Conservation (phyloP, 2,888 invertebrate genomes). For the Agonopterix heracliana region DNA sequence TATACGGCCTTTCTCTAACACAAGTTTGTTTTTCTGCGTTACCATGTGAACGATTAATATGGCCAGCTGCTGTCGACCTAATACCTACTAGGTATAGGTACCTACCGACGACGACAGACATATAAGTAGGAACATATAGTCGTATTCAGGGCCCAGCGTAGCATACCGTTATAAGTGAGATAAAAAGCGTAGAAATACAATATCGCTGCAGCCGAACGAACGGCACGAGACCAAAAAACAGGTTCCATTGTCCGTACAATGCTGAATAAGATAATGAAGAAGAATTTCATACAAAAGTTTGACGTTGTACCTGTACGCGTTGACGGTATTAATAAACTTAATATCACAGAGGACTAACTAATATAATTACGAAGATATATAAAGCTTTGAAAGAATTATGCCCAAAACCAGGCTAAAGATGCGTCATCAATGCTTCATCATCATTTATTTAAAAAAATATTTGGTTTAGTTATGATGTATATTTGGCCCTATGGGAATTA, state of each 20-base stretch:
- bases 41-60: constrained; percentile 50
- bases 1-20: constrained; percentile 20
- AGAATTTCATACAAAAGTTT: too few relatives aligned
- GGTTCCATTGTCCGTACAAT: constrained; percentile 5
- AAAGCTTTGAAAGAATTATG: too few relatives aligned
- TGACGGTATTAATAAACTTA: too few relatives aligned
- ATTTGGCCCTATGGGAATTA: too few relatives aligned
- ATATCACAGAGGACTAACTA: too few relatives aligned
- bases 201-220: constrained; percentile 1
- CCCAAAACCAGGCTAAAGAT: too few relatives aligned
- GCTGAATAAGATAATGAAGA: background rate
- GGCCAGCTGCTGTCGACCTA: constrained; percentile 8
- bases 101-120: constrained; percentile 25
- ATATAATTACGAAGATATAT: too few relatives aligned
- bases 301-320: too few relatives aligned
- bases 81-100: constrained; percentile 35
- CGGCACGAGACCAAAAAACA: constrained; percentile 17
- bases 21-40: constrained; percentile 52
- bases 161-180: constrained; percentile 46
- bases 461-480: too few relatives aligned
- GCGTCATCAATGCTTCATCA: too few relatives aligned
- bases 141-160: constrained; percentile 38
- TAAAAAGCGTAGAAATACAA: constrained; percentile 19
- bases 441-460: too few relatives aligned
- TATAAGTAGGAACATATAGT: constrained; percentile 23